Percentiles rank a stretch among this genome's conserved stretches.
These are phyloP conservation scores for Neotoma lepida DNA, from an alignment of 2,113 vertebrate genomes.

Conservation along the genomic window DNA sequence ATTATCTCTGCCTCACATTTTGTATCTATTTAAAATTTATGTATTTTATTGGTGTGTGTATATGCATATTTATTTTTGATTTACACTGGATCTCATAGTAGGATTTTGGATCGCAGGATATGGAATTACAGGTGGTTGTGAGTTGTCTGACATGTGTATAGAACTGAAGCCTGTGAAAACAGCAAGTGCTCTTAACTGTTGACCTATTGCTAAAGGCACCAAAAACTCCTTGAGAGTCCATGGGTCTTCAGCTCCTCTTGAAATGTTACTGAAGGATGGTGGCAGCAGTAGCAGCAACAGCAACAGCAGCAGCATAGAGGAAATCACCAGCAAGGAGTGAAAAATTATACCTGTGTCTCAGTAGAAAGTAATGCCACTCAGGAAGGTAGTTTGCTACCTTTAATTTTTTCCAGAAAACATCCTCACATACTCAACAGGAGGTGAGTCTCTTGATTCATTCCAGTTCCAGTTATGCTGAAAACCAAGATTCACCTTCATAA, in stretches of 20 bases:
- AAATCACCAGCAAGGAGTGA: neutral
- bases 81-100: neutral
- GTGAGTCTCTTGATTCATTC: neutral
- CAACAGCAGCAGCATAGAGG: neutral
- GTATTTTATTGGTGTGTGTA: neutral
- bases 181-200: neutral
- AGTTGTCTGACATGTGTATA: accelerated
- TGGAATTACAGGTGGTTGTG: neutral
- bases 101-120: neutral
- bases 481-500: neutral
- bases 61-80: neutral
- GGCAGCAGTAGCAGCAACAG: neutral
- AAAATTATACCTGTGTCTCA: neutral
- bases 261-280: neutral
- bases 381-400: neutral
- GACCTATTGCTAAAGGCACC: neutral
- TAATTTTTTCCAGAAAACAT: neutral
- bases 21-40: neutral
- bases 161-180: neutral
- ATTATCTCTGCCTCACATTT: neutral
- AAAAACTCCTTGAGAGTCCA: neutral
- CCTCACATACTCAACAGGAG: too few relatives aligned
- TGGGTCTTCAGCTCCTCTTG: too few relatives aligned
- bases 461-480: neutral
- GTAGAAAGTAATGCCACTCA: neutral